Evolutionary conservation across 1,140 invertebrate species (phyloP), one percentile per base, ranked within the genome.

Genomic region (Xylocopa sonorina): DNA sequence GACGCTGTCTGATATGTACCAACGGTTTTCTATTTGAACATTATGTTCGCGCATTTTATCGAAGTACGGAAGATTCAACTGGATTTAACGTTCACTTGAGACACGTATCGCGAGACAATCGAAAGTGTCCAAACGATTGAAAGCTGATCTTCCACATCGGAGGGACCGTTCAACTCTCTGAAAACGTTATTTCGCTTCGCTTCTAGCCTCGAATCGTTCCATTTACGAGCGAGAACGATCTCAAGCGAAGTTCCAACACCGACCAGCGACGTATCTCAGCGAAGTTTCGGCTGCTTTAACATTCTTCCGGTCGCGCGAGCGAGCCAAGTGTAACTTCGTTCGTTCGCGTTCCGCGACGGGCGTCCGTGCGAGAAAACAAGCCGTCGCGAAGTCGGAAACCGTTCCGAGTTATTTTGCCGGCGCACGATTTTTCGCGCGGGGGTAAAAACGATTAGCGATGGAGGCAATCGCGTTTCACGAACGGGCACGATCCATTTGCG

Each of bases 401-500:
- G n/a, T n/a, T n/a, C n/a, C n/a, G n/a, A n/a, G n/a, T n/a, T n/a
- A n/a, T n/a, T n/a, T n/a, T n/a, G n/a, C n/a, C 2, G 34, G 18
- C n/a, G 7, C 18, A n/a, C 24, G 34, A 64, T 66, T 75, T 63
- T 63, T 16, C n/a, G 27, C 16, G 38, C 29, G 21, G 60, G 27
- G 41, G 2, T n/a, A n/a, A 32, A 66, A 12, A 24, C 27, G 48
- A 66, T 32, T 55, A 53, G n/a, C n/a, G n/a, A n/a, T n/a, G 66
- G 9, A 12, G 10, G 34, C 63, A 75, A 75, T 75, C 62, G 24
- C 38, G 9, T 32, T 38, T 27, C n/a, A 51, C 24, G 27, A n/a
- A 74, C 72, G 72, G 53, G 16, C 14, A 14, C 43, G 57, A 64
- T 29, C 41, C 72, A 14, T 32, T 53, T 60, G 48, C 58, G 34